Conservation (phyloP, 2,888 invertebrate genomes). For the Hemicrepidius hirtus region DNA sequence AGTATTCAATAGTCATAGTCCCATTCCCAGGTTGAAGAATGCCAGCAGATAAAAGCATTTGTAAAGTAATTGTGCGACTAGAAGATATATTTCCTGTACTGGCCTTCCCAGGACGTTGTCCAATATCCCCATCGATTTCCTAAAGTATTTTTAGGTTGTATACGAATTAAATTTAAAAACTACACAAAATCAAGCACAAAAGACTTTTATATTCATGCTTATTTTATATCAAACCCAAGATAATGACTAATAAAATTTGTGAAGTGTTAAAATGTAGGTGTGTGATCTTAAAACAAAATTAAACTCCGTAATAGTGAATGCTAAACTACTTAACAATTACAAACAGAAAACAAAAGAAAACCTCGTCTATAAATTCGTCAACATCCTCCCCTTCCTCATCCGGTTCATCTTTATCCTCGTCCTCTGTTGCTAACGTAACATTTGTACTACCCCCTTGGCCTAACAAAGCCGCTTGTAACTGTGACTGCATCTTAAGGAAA, state of each 20-base stretch:
- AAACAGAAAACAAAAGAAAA: slow-evolving; percentile 58
- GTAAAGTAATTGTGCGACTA: slow-evolving; percentile 82
- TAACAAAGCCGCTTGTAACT: slow-evolving; percentile 71
- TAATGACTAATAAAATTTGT: background rate
- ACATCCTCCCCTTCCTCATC: slow-evolving; percentile 75
- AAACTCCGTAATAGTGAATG: slow-evolving; percentile 17
- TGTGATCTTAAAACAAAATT: background rate
- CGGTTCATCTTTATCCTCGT: slow-evolving; percentile 73
- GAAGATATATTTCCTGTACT: slow-evolving; percentile 58
- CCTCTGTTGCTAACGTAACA: slow-evolving; percentile 63
- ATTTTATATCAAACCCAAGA: background rate
- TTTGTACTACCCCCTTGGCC: slow-evolving; percentile 69
- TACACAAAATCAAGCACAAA: slow-evolving; percentile 1
- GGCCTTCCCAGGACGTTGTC: slow-evolving; percentile 61
- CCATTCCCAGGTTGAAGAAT: slow-evolving; percentile 89
- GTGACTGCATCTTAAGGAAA: slow-evolving; percentile 70
- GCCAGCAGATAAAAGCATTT: slow-evolving; percentile 89
- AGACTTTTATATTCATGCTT: background rate
- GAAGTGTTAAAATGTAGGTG: background rate
- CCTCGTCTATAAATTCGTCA: slow-evolving; percentile 77
- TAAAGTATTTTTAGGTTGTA: slow-evolving; percentile 50
- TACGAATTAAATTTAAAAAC: slow-evolving; percentile 3
- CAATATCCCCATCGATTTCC: slow-evolving; percentile 66
- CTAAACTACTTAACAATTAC: slow-evolving; percentile 47
- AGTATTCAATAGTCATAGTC: slow-evolving; percentile 91